These are phyloP conservation scores for Coptodon bakossiorum DNA, from an alignment of 2,113 vertebrate genomes.

Conservation along the genomic window DNA sequence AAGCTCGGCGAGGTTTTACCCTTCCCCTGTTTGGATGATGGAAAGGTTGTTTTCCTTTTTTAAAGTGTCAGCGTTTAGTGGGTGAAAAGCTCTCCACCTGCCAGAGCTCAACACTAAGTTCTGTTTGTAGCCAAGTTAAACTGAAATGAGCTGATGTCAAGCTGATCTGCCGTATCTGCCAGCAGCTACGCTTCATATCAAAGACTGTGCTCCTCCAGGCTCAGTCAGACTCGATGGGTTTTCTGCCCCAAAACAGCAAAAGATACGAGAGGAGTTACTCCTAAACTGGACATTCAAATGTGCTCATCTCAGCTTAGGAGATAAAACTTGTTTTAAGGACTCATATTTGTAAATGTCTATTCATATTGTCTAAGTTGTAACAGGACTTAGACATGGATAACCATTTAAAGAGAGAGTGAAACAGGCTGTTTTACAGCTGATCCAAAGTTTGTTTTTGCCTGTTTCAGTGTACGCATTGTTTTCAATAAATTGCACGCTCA, in stretches of 20 bases:
- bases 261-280: neutral
- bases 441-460: neutral
- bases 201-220: neutral
- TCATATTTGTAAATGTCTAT: neutral
- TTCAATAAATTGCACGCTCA: accelerated
- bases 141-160: neutral
- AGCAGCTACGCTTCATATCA: accelerated
- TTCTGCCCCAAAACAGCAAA: accelerated
- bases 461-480: neutral
- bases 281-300: neutral
- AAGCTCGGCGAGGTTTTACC: neutral
- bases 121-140: neutral
- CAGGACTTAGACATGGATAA: neutral
- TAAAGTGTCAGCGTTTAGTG: neutral
- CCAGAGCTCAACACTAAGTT: neutral
- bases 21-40: neutral
- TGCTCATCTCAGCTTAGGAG: accelerated
- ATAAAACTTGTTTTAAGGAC: neutral
- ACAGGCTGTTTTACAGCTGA: accelerated
- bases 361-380: neutral
- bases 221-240: neutral
- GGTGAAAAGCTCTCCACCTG: neutral
- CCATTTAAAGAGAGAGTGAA: neutral
- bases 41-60: neutral
- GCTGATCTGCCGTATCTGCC: neutral